Evolutionary conservation across 2,113 vertebrate genomes (phyloP).

Genomic region (Mionectes macconnelli): DNA sequence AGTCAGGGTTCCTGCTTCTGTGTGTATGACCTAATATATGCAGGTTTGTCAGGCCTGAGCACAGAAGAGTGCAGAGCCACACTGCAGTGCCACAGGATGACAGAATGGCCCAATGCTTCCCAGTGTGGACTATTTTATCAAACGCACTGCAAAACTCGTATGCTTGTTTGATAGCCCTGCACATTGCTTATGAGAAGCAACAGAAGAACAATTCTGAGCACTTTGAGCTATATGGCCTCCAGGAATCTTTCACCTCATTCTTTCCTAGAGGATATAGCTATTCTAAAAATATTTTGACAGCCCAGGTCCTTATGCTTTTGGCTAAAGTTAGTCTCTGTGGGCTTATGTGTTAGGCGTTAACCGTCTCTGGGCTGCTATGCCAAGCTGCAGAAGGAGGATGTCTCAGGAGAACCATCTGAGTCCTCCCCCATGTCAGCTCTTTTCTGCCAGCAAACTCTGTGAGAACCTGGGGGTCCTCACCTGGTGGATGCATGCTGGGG

Average conservation of each 20-base stretch:
- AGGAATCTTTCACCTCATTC: not conserved
- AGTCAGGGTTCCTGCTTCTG: not conserved
- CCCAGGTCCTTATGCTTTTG: not conserved
- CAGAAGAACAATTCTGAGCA: not conserved
- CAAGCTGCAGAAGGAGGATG: not conserved
- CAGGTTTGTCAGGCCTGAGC: not conserved
- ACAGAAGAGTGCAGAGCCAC: not conserved
- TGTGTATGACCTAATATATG: not conserved
- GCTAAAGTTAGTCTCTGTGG: slow-evolving; percentile 16
- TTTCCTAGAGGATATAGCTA: not conserved
- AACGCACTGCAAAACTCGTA: not conserved
- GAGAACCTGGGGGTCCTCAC: not conserved
- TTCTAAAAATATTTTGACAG: slow-evolving; percentile 1
- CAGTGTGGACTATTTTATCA: not conserved
- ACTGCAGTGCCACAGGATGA: fast-evolving
- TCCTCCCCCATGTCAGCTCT: not conserved
- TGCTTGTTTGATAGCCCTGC: not conserved
- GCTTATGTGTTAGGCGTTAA: slow-evolving; percentile 8
- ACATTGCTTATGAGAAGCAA: not conserved
- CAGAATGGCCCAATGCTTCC: not conserved
- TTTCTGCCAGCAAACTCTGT: not conserved
- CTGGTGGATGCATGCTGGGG: not conserved
- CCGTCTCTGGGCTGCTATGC: not conserved
- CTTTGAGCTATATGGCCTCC: not conserved
- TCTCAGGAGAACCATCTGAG: not conserved